A percentile compares a stretch with the other conserved stretches of the same genome.
Conservation (phyloP, 1,140 invertebrate species). For the Aphaenogaster floridana region DNA sequence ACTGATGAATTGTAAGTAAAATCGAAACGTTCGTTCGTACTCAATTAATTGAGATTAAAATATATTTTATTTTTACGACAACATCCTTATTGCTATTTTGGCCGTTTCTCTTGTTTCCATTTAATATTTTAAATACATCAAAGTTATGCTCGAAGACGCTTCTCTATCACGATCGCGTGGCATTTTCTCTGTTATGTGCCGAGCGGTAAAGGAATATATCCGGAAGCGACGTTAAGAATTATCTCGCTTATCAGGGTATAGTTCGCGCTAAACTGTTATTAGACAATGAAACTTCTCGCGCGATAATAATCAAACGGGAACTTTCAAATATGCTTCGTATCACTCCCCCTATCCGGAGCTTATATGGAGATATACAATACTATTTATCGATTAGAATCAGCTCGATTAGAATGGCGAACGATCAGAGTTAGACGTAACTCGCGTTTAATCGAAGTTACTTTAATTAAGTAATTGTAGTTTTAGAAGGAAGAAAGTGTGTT, state of each 20-base stretch:
- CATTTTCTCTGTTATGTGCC: conserved; percentile 9
- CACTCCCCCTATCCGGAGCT: background rate
- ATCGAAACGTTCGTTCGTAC: no score
- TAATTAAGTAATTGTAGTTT: background rate
- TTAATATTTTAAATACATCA: background rate
- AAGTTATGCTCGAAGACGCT: background rate
- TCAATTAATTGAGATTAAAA: no score
- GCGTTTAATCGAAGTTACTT: conserved; percentile 4
- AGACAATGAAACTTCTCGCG: background rate
- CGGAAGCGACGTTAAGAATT: conserved; percentile 36
- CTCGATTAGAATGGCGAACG: background rate
- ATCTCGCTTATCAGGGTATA: background rate
- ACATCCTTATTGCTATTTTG: no score
- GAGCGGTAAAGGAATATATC: conserved; percentile 2
- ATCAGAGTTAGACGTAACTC: background rate
- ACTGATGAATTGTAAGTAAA: no score
- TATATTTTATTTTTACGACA: no score
- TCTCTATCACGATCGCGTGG: background rate
- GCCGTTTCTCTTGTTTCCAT: background rate
- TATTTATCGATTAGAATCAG: conserved; percentile 33
- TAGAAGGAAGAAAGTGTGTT: background rate
- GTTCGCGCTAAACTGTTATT: background rate
- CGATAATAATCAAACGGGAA: conserved; percentile 50
- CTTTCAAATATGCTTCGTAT: conserved; percentile 17
- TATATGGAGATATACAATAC: background rate